A percentile compares a stretch with the other conserved stretches of the same genome.
Conservation (phyloP, 2,113 vertebrate species). For the Pelusios castaneus region DNA sequence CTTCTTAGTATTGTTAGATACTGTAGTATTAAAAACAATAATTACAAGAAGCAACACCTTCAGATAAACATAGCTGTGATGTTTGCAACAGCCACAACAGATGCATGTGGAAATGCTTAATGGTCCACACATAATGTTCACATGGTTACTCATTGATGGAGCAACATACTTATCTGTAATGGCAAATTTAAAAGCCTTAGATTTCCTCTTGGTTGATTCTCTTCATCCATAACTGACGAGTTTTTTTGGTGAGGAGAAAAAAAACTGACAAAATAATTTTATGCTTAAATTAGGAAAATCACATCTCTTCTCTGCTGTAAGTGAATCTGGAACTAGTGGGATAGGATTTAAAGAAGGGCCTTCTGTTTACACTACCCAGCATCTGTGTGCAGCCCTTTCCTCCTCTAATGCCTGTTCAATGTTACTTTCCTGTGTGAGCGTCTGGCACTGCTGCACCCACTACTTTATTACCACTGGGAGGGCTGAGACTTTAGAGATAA, state of each 20-base stretch:
- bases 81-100: not conserved
- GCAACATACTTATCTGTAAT: not conserved
- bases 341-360: not conserved
- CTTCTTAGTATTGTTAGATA: not conserved
- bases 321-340: not conserved
- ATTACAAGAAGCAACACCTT: not conserved
- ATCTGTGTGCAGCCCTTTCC: not conserved
- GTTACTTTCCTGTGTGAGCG: not conserved
- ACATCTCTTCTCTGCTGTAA: constrained; percentile 4
- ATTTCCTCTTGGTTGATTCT: constrained; percentile 1
- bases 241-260: not conserved
- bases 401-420: not conserved
- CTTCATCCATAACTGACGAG: not conserved
- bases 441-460: not conserved
- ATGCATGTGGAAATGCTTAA: not conserved
- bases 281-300: constrained; percentile 23
- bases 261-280: constrained; percentile 11
- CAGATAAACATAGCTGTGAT: not conserved
- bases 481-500: not conserved
- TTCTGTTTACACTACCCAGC: not conserved
- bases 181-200: not conserved
- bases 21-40: not conserved
- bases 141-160: not conserved
- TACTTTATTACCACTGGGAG: not conserved
- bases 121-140: not conserved